Conservation (phyloP, 2,113 vertebrate genomes). For the Dolichotis patagonum region DNA sequence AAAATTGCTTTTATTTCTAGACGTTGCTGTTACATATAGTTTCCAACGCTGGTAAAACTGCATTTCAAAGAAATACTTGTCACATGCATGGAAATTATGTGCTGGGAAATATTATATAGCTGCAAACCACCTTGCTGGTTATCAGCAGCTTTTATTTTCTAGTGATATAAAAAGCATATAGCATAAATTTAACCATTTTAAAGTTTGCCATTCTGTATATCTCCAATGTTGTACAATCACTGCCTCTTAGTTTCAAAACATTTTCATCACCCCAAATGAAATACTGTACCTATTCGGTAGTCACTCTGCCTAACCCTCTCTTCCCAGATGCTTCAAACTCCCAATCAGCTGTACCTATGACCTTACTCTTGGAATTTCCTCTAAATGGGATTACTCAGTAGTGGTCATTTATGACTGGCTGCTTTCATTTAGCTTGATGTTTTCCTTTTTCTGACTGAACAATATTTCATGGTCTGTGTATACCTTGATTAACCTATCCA, state of each 20-base stretch:
- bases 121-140: neutral
- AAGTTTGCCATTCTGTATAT: neutral
- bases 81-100: neutral
- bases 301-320: neutral
- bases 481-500: neutral
- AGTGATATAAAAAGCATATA: neutral
- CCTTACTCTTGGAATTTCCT: neutral
- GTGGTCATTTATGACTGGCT: neutral
- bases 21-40: neutral
- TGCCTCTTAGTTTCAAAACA: neutral
- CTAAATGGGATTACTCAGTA: neutral
- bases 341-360: neutral
- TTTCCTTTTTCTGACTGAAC: neutral
- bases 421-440: neutral
- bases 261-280: neutral
- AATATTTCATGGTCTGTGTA: neutral
- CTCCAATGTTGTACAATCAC: neutral
- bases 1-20: neutral
- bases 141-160: neutral
- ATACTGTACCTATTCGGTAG: neutral
- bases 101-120: neutral
- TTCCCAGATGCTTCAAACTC: neutral
- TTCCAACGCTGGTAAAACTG: neutral
- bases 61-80: neutral
- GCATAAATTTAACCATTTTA: neutral